Evolutionary conservation across 2,888 invertebrate genomes (phyloP).

Genomic region (Brenthis daphne): DNA sequence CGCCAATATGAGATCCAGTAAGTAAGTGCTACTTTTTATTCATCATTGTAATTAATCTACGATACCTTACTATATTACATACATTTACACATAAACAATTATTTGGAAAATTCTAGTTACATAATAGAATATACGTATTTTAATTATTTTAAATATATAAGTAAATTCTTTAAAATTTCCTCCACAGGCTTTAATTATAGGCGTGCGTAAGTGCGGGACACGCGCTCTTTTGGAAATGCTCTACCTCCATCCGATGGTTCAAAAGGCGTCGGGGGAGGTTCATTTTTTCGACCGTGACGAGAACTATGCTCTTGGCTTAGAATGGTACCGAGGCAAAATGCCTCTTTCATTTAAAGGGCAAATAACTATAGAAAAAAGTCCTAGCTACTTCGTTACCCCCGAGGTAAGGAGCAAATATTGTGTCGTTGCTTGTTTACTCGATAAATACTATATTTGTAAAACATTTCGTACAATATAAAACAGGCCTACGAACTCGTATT

Average conservation of each 20-base stretch:
- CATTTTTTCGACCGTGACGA: slow-evolving; percentile 98
- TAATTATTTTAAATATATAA: too few species aligned
- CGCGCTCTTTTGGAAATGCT: slow-evolving; percentile 97
- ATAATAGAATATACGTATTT: too few species aligned
- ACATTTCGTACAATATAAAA: slow-evolving; percentile 22
- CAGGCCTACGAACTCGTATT: slow-evolving; percentile 17
- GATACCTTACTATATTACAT: too few species aligned
- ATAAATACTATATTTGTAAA: slow-evolving; percentile 22
- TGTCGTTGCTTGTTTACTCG: slow-evolving; percentile 19
- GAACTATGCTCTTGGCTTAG: slow-evolving; percentile 94
- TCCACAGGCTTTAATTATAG: slow-evolving; percentile 92
- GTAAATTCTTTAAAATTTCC: not conserved
- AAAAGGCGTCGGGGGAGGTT: slow-evolving; percentile 96
- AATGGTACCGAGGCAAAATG: slow-evolving; percentile 98
- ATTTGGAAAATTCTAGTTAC: too few species aligned
- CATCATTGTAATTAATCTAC: too few species aligned
- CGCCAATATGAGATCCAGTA: slow-evolving; percentile 36
- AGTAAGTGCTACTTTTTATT: not conserved
- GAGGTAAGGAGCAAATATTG: slow-evolving; percentile 83
- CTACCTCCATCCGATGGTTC: slow-evolving; percentile 95
- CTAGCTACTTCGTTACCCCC: slow-evolving; percentile 97
- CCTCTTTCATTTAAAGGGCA: slow-evolving; percentile 95
- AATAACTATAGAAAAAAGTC: slow-evolving; percentile 98
- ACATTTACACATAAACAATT: too few species aligned
- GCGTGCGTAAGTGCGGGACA: slow-evolving; percentile 98